Evolutionary conservation across 1,140 invertebrate species (phyloP).

Genomic region (Papilio polyxenes): DNA sequence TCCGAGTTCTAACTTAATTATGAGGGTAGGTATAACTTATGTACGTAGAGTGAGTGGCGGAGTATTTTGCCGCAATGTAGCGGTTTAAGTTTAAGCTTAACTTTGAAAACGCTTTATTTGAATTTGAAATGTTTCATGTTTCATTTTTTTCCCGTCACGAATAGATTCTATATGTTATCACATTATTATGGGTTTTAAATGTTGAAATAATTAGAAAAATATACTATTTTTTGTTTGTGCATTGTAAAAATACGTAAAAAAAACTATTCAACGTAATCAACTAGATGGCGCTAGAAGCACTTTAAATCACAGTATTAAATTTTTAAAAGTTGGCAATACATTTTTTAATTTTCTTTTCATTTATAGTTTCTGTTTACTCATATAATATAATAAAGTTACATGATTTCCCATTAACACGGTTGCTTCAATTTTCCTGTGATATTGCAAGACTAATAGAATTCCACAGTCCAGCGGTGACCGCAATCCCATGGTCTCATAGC

Average conservation of each 20-base stretch:
- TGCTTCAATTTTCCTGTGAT: slow-evolving; percentile 28
- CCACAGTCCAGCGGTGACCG: slow-evolving; percentile 56
- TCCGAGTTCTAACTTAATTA: slow-evolving; percentile 39
- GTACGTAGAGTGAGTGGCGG: slow-evolving; percentile 23
- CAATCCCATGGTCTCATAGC: slow-evolving; percentile 66
- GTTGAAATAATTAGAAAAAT: no score
- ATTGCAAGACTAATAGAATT: slow-evolving; percentile 50
- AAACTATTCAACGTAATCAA: neutral
- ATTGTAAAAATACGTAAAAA: neutral
- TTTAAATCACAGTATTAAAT: neutral
- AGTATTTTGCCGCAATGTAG: slow-evolving; percentile 28
- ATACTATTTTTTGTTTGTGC: no score
- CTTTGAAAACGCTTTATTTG: slow-evolving; percentile 18
- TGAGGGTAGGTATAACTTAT: slow-evolving; percentile 38
- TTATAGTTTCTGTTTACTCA: neutral
- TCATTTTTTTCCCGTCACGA: neutral
- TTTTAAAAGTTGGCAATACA: neutral
- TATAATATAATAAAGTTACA: neutral
- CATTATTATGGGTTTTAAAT: neutral
- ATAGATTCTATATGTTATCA: no score
- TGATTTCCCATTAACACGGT: neutral
- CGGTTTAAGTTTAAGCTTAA: slow-evolving; percentile 29
- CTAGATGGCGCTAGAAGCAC: neutral
- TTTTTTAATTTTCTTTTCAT: neutral
- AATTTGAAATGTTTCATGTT: neutral